A percentile compares a stretch with the other conserved stretches of the same genome.
Conservation (phyloP, 2,113 vertebrate genomes). For the Prolemur simus region DNA sequence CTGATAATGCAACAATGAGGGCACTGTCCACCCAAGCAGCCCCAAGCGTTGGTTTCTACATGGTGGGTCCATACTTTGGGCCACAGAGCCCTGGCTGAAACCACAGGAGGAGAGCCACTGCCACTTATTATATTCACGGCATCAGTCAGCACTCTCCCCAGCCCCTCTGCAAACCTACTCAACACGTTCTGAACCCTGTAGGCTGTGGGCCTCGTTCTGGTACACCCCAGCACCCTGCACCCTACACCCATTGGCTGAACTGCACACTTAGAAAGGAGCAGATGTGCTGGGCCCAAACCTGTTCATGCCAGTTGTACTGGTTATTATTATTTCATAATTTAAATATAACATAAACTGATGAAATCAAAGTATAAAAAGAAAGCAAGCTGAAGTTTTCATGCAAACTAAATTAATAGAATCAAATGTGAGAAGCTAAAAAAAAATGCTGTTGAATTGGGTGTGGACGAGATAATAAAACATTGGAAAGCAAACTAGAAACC, state of each 20-base stretch:
- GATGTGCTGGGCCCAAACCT: neutral
- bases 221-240: neutral
- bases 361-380: neutral
- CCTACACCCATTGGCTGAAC: neutral
- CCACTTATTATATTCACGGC: neutral
- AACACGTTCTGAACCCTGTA: neutral
- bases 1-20: neutral
- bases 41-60: neutral
- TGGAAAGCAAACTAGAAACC: conserved; percentile 37
- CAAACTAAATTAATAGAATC: neutral
- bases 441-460: neutral
- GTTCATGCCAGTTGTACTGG: neutral
- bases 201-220: neutral
- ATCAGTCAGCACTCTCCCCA: neutral
- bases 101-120: neutral
- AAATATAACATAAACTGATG: neutral
- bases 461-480: neutral
- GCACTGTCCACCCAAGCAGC: neutral
- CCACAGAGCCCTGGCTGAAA: neutral
- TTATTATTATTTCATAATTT: neutral
- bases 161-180: neutral
- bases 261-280: neutral
- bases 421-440: neutral
- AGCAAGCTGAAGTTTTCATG: neutral
- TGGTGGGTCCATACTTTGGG: neutral